phyloP scores from a whole-genome alignment of 2,888 invertebrate genomes.

The Drosophila mimetica region DNA sequence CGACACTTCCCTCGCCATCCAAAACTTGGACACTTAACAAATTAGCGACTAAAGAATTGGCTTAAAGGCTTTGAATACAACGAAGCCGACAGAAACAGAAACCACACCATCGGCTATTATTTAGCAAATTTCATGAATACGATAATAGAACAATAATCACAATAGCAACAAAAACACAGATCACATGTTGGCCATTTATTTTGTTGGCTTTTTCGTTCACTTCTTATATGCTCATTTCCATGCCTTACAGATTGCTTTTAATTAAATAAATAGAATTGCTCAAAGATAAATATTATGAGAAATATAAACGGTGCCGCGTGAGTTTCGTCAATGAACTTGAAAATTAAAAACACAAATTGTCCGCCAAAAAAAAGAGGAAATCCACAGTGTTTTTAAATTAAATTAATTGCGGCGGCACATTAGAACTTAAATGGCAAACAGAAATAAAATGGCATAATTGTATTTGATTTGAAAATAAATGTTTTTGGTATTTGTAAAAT shows the following conservation, averaged over 20 bases:
- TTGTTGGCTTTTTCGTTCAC: slow-evolving; percentile 30
- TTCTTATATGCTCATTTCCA: slow-evolving; percentile 54
- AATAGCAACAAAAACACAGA: slow-evolving; percentile 17
- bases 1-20: slow-evolving; percentile 2
- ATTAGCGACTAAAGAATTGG: slow-evolving; percentile 62
- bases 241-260: slow-evolving; percentile 28
- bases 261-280: slow-evolving; percentile 51
- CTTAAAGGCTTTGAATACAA: slow-evolving; percentile 47
- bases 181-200: slow-evolving; percentile 73
- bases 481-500: neutral
- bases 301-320: slow-evolving; percentile 3
- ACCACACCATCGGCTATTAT: slow-evolving; percentile 37
- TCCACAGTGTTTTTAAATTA: slow-evolving; percentile 9
- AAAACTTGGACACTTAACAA: slow-evolving; percentile 57
- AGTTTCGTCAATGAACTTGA: slow-evolving; percentile 68
- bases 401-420: slow-evolving; percentile 29
- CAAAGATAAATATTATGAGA: slow-evolving; percentile 17
- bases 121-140: slow-evolving; percentile 58
- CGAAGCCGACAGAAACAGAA: slow-evolving; percentile 9
- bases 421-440: slow-evolving; percentile 17
- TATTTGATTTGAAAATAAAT: slow-evolving; percentile 4
- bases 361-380: slow-evolving; percentile 21
- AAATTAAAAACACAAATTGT: slow-evolving; percentile 55
- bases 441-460: slow-evolving; percentile 3
- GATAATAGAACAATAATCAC: slow-evolving; percentile 51